These are phyloP conservation scores for Etheostoma cragini DNA, from an alignment of 2,113 vertebrate genomes.

Conservation along the genomic window DNA sequence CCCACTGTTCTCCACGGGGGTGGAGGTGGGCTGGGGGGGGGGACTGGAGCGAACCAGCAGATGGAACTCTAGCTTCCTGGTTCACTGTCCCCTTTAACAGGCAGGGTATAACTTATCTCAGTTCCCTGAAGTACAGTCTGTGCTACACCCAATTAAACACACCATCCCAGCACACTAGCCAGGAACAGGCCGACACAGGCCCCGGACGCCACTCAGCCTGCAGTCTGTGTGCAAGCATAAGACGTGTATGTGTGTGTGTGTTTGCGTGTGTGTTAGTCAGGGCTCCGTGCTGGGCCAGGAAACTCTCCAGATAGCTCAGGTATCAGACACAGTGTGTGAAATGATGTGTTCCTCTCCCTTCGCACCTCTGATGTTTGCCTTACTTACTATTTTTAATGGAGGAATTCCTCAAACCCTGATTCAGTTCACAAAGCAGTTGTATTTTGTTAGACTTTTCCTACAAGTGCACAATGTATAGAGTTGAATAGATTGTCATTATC, in stretches of 20 bases:
- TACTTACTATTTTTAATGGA: conserved; percentile 83
- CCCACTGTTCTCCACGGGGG: conserved; percentile 47
- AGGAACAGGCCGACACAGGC: conserved; percentile 64
- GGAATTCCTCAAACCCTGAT: conserved; percentile 78
- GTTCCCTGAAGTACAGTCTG: conserved; percentile 68
- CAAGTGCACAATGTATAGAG: conserved; percentile 83
- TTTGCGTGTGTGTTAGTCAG: conserved; percentile 58
- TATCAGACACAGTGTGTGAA: conserved; percentile 81
- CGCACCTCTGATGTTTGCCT: conserved; percentile 84
- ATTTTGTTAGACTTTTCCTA: conserved; percentile 84
- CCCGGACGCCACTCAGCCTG: conserved; percentile 60
- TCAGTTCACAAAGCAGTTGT: conserved; percentile 83
- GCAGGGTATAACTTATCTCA: conserved; percentile 74
- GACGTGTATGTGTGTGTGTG: conserved; percentile 38
- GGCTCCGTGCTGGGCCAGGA: conserved; percentile 71
- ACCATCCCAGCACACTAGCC: conserved; percentile 70
- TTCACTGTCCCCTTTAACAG: conserved; percentile 67
- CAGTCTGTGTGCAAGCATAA: conserved; percentile 59
- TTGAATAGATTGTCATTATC: conserved; percentile 64
- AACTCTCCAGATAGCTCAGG: conserved; percentile 84
- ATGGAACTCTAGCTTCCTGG: conserved; percentile 67
- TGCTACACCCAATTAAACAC: conserved; percentile 78
- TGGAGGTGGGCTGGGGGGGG: conserved; percentile 10
- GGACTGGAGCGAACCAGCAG: conserved; percentile 56
- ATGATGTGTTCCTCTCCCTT: conserved; percentile 78